Evolutionary conservation across 92 coral and sea anemone species (phyloP).

Genomic region (Siderastrea siderea): DNA sequence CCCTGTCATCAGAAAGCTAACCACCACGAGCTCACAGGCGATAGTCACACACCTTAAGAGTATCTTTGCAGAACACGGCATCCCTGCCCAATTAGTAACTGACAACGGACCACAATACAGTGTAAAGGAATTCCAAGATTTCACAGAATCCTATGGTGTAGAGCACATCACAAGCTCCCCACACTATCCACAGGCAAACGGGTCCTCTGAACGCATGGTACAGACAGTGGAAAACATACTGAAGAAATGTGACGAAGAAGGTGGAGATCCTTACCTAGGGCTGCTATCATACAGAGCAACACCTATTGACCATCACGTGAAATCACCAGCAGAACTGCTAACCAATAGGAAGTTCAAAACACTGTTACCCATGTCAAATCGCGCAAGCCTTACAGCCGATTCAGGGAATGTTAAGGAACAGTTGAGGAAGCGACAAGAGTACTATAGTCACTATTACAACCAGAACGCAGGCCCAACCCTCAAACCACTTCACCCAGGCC

Average conservation of each 20-base stretch:
- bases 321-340: conserved; percentile 41
- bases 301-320: conserved; percentile 40
- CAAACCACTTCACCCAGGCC: conserved; percentile 40
- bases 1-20: conserved; percentile 58
- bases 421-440: background rate
- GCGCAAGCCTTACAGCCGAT: conserved; percentile 16
- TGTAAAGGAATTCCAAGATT: too few species aligned
- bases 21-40: conserved; percentile 66
- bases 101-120: background rate
- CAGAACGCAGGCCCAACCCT: conserved; percentile 28
- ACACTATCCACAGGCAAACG: background rate
- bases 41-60: conserved; percentile 67
- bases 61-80: conserved; percentile 51
- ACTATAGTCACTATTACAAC: background rate
- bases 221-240: background rate
- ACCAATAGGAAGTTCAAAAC: conserved; percentile 36
- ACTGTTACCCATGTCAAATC: conserved; percentile 32
- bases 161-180: conserved; percentile 23
- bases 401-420: background rate
- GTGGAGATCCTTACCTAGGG: too few species aligned
- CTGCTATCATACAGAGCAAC: background rate
- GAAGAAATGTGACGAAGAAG: background rate
- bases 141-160: background rate
- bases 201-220: background rate
- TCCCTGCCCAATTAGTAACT: background rate